Conservation (phyloP, 2,888 invertebrate genomes). For the Leptinotarsa haldemani region DNA sequence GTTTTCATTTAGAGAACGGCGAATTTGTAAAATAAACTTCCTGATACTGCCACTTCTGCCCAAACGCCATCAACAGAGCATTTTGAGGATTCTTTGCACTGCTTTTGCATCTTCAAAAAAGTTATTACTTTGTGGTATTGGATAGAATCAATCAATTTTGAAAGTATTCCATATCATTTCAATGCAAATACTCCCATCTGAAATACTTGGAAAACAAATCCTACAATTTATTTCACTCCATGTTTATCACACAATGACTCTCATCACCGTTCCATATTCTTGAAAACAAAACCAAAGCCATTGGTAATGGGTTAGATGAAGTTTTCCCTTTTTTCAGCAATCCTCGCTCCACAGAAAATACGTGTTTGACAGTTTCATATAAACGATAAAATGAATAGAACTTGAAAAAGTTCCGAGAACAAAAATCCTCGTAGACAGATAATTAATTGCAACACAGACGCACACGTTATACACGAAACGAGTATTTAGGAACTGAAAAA, state of each 20-base stretch:
- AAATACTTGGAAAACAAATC: neutral
- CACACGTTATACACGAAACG: conserved; percentile 51
- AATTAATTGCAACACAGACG: conserved; percentile 57
- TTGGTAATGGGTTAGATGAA: conserved; percentile 43
- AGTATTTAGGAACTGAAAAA: conserved; percentile 57
- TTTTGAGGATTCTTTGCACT: no score
- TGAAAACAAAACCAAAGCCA: conserved; percentile 34
- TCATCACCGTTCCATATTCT: conserved; percentile 10
- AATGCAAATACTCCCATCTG: neutral
- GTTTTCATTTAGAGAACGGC: no score
- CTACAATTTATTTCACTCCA: neutral
- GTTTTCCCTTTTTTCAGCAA: conserved; percentile 37
- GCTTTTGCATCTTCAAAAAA: no score
- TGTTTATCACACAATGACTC: conserved; percentile 2
- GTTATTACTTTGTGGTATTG: no score
- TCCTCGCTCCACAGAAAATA: conserved; percentile 39
- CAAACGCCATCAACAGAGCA: no score
- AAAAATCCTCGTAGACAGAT: conserved; percentile 58
- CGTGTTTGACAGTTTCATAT: conserved; percentile 57
- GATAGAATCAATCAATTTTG: no score
- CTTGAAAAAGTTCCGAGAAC: conserved; percentile 57
- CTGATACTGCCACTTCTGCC: no score
- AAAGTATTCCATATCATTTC: neutral
- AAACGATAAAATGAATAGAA: conserved; percentile 58
- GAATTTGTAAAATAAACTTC: no score